phyloP scores from a whole-genome alignment of 2,888 invertebrate species.

The Drosophila mimica region DNA sequence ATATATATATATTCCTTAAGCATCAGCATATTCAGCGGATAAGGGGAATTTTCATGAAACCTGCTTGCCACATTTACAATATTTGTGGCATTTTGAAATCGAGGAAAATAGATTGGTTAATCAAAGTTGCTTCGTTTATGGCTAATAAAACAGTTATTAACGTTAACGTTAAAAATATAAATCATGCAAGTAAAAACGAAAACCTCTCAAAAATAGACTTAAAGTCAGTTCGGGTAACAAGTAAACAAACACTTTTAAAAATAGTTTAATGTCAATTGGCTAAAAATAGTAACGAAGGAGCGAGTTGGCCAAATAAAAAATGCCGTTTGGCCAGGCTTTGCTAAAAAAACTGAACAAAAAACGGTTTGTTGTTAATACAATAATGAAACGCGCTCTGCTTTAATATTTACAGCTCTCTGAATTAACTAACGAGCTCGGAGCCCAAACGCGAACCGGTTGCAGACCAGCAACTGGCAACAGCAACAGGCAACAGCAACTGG shows the following conservation, averaged over 20 bases:
- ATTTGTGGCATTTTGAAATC: neutral
- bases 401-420: constrained; percentile 79
- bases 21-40: neutral
- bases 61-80: neutral
- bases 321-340: constrained; percentile 35
- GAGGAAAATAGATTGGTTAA: neutral
- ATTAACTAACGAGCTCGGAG: constrained; percentile 77
- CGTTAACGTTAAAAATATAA: constrained; percentile 35
- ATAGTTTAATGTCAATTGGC: constrained; percentile 57
- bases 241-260: constrained; percentile 26
- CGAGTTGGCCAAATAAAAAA: constrained; percentile 13
- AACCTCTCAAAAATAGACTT: constrained; percentile 38
- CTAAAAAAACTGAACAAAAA: constrained; percentile 7
- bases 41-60: neutral
- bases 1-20: neutral
- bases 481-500: constrained; percentile 16
- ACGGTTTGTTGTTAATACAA: constrained; percentile 64
- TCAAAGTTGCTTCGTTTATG: constrained; percentile 1
- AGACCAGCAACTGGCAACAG: constrained; percentile 4
- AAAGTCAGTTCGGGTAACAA: neutral
- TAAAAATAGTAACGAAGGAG: constrained; percentile 34
- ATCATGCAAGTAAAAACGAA: constrained; percentile 28
- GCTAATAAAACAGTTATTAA: constrained; percentile 11
- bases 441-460: constrained; percentile 55
- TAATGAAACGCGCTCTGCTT: constrained; percentile 74